Percentiles rank a stretch among this genome's conserved stretches.
Evolutionary conservation across 2,888 invertebrate genomes (phyloP).

Genomic region (Nysson spinosus): DNA sequence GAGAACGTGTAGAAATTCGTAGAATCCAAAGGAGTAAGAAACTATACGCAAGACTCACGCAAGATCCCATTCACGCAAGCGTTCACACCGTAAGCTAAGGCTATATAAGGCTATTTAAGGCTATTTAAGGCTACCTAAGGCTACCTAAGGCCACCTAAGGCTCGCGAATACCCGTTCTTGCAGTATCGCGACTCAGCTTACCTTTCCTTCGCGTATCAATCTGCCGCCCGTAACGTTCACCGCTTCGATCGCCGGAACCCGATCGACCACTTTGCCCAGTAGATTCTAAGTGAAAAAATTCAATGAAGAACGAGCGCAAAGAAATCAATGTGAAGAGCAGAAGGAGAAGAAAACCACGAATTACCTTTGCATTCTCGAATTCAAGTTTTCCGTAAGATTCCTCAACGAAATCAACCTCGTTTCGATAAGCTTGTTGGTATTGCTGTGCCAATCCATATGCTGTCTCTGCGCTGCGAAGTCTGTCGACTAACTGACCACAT

Average conservation of each 20-base stretch:
- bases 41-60: conserved; percentile 49
- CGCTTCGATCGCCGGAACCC: conserved; percentile 95
- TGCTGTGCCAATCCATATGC: conserved; percentile 94
- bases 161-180: conserved; percentile 31
- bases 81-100: conserved; percentile 67
- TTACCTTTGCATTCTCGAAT: conserved; percentile 89
- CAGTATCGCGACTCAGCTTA: conserved; percentile 84
- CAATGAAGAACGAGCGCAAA: not conserved
- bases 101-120: conserved; percentile 64
- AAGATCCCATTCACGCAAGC: conserved; percentile 65
- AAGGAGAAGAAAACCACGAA: not conserved
- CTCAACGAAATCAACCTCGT: conserved; percentile 93
- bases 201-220: conserved; percentile 98
- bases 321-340: not conserved
- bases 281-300: conserved; percentile 83
- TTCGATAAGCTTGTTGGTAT: conserved; percentile 91
- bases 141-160: conserved; percentile 58
- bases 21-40: conserved; percentile 1
- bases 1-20: too few species aligned
- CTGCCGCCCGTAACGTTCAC: conserved; percentile 97
- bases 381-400: conserved; percentile 89
- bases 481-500: conserved; percentile 92
- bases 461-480: conserved; percentile 93
- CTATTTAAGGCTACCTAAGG: conserved; percentile 62
- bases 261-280: conserved; percentile 94